Percentiles rank a stretch among this genome's conserved stretches.
phyloP scores from a whole-genome alignment of 2,113 vertebrate species.

The Psophia crepitans region DNA sequence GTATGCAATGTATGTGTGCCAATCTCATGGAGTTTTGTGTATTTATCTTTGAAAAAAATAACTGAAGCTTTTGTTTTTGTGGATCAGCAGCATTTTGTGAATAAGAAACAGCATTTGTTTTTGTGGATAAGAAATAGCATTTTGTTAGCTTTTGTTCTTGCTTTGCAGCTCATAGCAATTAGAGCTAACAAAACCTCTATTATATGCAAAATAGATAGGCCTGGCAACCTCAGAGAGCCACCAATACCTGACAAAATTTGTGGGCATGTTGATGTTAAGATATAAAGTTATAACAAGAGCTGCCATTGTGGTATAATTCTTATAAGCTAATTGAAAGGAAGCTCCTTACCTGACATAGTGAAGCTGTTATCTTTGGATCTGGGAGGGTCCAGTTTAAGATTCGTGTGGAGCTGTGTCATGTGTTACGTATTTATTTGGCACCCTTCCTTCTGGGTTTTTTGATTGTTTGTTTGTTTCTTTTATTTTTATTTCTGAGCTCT shows the following conservation, averaged over 20 bases:
- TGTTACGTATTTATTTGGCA: neutral
- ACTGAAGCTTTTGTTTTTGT: neutral
- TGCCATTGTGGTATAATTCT: neutral
- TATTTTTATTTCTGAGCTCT: neutral
- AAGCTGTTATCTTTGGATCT: neutral
- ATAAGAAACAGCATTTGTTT: neutral
- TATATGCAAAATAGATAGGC: neutral
- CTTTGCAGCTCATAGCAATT: neutral
- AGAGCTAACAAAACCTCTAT: neutral
- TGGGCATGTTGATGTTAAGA: neutral
- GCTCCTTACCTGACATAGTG: neutral
- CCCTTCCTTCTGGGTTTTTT: neutral
- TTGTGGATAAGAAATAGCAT: neutral
- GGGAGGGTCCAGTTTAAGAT: neutral
- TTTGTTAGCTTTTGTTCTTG: neutral
- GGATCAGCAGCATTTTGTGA: neutral
- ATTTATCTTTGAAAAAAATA: neutral
- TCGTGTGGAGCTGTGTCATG: neutral
- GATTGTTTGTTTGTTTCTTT: neutral
- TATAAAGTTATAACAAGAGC: neutral
- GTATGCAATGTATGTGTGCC: neutral
- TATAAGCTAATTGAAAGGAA: neutral
- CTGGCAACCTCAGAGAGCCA: neutral
- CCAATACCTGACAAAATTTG: neutral
- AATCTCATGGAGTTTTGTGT: neutral